Percentiles rank a stretch among this genome's conserved stretches.
Evolutionary conservation across 2,113 vertebrate genomes (phyloP).

Genomic region (Peromyscus leucopus): DNA sequence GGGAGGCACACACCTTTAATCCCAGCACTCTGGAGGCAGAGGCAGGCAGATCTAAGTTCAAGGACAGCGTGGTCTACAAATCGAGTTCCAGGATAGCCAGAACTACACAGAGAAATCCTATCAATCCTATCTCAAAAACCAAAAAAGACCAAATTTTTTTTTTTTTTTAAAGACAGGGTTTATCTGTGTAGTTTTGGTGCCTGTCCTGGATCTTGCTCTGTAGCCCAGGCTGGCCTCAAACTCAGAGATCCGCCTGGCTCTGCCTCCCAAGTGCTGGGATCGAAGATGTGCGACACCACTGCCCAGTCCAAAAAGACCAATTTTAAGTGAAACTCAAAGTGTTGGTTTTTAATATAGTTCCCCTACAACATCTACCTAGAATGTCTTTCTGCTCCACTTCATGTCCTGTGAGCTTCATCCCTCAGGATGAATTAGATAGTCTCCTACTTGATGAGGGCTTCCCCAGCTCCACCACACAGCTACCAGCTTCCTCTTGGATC

Average conservation of each 20-base stretch:
- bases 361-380: neutral
- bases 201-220: no score
- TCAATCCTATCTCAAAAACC: neutral
- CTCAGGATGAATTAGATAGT: neutral
- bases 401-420: neutral
- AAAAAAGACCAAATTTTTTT: neutral
- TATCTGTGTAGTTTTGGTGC: no score
- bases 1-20: neutral
- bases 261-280: no score
- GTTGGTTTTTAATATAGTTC: neutral
- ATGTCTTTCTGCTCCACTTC: neutral
- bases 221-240: no score
- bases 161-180: no score
- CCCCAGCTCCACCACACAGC: neutral
- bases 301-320: neutral
- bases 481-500: neutral
- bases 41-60: neutral
- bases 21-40: neutral
- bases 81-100: neutral
- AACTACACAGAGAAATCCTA: neutral
- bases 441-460: neutral
- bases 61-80: neutral
- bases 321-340: conserved; percentile 34
- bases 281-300: no score
- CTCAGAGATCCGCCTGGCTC: no score